Evolutionary conservation across 2,113 vertebrate species (phyloP), one percentile per base, ranked within the genome.

Genomic region (Nothoprocta perdicaria): DNA sequence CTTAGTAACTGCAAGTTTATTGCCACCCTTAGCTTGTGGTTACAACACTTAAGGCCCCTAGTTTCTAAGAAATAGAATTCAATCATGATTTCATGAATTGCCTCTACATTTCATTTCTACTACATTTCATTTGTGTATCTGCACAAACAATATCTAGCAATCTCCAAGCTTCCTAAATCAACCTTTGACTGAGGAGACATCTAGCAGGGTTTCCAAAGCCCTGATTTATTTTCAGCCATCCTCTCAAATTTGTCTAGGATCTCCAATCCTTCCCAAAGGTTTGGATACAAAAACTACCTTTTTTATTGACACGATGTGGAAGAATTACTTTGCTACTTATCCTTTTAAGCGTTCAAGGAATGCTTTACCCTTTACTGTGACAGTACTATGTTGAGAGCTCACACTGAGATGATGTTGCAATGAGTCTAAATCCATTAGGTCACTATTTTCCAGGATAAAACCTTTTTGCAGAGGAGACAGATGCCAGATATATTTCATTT

Each of bases 401-500:
- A 77, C 33, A 60, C 68, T 26, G 63, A 91, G 82, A 60, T 33
- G 82, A 85, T 77, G 63, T 52, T 66, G 2, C 24, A 65, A 86
- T 46, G 76, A 84, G 67, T 80, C 88, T 88, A 91, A 95, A 91
- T 41, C 73, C 57, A 61, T 71, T 61, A 80, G 85, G 85, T 83
- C 46, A 55, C 68, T 78, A 76, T 52, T 86, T 92, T 89, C 68
- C 85, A 95, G 52, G 82, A 92, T 65, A 80, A 89, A 89, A 52
- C 18, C 73, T 92, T 89, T 80, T 83, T 92, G 52, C 68, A 84
- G 85, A 76, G 89, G 68, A 94, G 76, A 92, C 73, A 94, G 76
- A 61, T 91, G 93, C 87, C 91, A 96, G 72, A 92, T 92, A 92
- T 22, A 83, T 88, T 86, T 95, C 72, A 80, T 85, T 95, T 88